These are phyloP conservation scores for Myotis myotis DNA, from an alignment of 2,797 vertebrate species.

Conservation along the genomic window DNA sequence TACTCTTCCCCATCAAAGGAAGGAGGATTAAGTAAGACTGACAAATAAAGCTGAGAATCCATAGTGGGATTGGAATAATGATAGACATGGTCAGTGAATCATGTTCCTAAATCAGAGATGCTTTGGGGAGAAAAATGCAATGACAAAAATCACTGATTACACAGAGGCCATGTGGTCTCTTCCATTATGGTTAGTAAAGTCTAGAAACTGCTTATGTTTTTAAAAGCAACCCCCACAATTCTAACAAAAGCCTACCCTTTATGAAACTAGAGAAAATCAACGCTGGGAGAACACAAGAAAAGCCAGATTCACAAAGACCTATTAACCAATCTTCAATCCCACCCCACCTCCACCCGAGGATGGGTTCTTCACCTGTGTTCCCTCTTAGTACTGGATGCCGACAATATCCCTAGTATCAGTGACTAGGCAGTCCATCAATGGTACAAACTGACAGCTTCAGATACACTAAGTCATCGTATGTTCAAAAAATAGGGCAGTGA, in stretches of 20 bases:
- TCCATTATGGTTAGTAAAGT: not conserved
- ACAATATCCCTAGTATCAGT: not conserved
- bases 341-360: not conserved
- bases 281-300: not conserved
- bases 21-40: constrained; percentile 21
- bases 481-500: not conserved
- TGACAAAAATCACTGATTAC: not conserved
- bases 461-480: not conserved
- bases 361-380: not conserved
- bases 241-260: not conserved
- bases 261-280: not conserved
- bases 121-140: not conserved
- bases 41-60: constrained; percentile 47
- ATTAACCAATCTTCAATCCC: not conserved
- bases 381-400: not conserved
- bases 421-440: not conserved
- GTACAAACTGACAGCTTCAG: not conserved
- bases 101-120: constrained; percentile 30
- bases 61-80: not conserved
- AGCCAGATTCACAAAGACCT: not conserved
- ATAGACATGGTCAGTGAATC: constrained; percentile 40
- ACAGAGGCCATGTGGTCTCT: not conserved
- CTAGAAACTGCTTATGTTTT: not conserved
- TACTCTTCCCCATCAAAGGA: constrained; percentile 47
- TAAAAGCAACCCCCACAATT: not conserved